Conservation (phyloP, 2,888 invertebrate genomes). For the Tipula helvola region DNA sequence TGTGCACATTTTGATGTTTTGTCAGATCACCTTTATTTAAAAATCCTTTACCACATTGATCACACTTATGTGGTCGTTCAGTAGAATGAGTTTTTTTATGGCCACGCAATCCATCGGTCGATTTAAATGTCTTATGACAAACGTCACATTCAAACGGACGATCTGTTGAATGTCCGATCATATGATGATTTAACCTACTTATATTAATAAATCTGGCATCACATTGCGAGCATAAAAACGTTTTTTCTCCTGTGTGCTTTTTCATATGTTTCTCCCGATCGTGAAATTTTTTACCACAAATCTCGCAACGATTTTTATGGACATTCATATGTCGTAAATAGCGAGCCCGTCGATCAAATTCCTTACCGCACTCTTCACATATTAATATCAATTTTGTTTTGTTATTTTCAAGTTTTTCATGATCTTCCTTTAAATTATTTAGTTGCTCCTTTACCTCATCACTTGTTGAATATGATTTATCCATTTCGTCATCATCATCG, state of each 20-base stretch:
- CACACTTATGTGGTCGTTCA: neutral
- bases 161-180: neutral
- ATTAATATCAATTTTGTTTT: neutral
- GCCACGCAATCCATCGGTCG: neutral
- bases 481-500: neutral
- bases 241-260: neutral
- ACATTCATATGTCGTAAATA: neutral
- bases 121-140: constrained; percentile 4
- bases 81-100: neutral
- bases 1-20: neutral
- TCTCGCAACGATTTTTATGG: neutral
- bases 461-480: neutral
- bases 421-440: neutral
- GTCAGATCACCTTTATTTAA: neutral
- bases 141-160: neutral
- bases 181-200: constrained; percentile 4
- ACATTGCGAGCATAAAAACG: neutral
- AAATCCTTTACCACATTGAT: constrained; percentile 8
- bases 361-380: neutral
- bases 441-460: neutral
- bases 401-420: neutral
- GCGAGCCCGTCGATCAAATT: neutral
- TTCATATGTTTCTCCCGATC: neutral
- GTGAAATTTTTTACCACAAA: neutral
- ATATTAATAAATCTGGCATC: neutral